phyloP scores from a whole-genome alignment of 2,888 invertebrate genomes.

The Cheilosia pagana region DNA sequence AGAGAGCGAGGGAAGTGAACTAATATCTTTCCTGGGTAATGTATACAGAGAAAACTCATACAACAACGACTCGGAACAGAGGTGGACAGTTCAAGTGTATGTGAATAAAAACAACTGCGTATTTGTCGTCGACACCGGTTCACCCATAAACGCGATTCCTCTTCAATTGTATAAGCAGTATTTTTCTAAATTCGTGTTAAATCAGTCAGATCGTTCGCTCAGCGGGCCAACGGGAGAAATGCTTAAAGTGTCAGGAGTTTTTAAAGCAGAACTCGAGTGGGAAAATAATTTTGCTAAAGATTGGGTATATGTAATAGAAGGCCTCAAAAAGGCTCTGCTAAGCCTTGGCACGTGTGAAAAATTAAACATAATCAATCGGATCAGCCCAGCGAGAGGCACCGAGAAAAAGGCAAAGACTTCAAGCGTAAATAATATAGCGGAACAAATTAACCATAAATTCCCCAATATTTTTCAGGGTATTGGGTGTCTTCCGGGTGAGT shows the following conservation, averaged over 20 bases:
- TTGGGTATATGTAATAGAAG: constrained; percentile 4
- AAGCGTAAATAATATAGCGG: neutral
- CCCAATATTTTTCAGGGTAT: constrained; percentile 26
- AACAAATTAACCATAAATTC: constrained; percentile 9
- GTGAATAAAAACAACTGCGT: constrained; percentile 14
- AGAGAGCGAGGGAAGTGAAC: constrained; percentile 1
- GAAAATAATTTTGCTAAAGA: too few relatives aligned
- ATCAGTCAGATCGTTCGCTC: neutral
- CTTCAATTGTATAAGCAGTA: constrained; percentile 1
- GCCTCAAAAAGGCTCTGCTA: constrained; percentile 12
- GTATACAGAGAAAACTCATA: neutral
- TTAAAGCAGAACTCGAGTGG: neutral
- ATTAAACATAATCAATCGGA: constrained; percentile 10
- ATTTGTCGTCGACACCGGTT: constrained; percentile 21
- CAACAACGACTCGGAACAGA: constrained; percentile 1
- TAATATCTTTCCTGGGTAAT: constrained; percentile 18
- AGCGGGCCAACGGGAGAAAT: constrained; percentile 26
- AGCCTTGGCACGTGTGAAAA: constrained; percentile 6
- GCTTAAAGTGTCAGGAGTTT: constrained; percentile 17
- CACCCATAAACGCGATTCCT: constrained; percentile 7
- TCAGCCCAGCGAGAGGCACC: neutral
- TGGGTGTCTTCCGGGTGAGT: constrained; percentile 9
- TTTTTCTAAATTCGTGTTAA: constrained; percentile 18
- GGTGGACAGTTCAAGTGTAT: constrained; percentile 10
- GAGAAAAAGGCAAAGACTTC: neutral